phyloP scores from a whole-genome alignment of 2,888 invertebrate species.

The Diplazon laetatorius region DNA sequence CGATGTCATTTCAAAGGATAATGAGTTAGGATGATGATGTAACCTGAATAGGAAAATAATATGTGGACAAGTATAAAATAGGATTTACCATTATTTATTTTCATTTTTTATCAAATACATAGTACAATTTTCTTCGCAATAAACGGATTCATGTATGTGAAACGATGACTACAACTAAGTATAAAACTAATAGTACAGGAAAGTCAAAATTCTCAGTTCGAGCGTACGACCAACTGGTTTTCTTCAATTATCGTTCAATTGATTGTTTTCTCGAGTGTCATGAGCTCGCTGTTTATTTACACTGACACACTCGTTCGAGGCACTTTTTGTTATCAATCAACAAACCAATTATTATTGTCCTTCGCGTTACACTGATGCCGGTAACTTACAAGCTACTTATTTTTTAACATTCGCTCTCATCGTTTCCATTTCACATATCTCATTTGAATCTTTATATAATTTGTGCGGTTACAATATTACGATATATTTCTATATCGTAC shows the following conservation, averaged over 20 bases:
- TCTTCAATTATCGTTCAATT: background rate
- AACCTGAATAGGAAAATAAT: background rate
- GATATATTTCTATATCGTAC: too few relatives aligned
- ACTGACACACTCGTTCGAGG: background rate
- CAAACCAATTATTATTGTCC: too few relatives aligned
- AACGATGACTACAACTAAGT: background rate
- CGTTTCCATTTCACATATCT: too few relatives aligned
- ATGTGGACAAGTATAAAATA: background rate
- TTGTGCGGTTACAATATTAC: too few relatives aligned
- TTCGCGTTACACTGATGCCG: too few relatives aligned
- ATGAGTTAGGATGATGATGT: too few relatives aligned
- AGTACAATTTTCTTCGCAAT: background rate
- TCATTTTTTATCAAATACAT: slow-evolving; percentile 15
- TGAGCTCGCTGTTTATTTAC: background rate
- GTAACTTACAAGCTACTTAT: too few relatives aligned
- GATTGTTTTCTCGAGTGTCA: background rate
- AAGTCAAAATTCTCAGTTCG: background rate
- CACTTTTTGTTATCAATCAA: background rate
- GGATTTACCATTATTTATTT: slow-evolving; percentile 4
- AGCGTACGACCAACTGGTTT: slow-evolving; percentile 6
- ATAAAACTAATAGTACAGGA: background rate
- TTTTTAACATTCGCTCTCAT: too few relatives aligned
- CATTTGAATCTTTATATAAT: too few relatives aligned
- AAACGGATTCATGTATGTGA: slow-evolving; percentile 7
- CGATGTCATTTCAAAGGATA: background rate